Base-by-base conservation (phyloP, 2,888 invertebrate genomes). In the Cosmopolites sordidus region DNA sequence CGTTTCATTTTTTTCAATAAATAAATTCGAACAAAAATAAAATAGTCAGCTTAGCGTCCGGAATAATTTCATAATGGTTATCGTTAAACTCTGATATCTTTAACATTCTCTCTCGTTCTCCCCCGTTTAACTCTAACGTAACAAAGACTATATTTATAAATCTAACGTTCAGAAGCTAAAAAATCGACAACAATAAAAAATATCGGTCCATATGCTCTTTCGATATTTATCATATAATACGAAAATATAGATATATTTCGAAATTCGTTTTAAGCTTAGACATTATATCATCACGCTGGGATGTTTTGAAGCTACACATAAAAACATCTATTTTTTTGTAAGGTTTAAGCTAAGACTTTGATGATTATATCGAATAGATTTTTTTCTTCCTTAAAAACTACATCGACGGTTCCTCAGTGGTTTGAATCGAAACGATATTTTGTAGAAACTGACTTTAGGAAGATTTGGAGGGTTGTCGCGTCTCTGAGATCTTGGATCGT, bases 181-280 rank as follows among this genome's bases (percentile, higher is more conserved):
- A 62, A 64, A 65, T 64, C 64, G 66, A 65, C 64, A 66, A 66
- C 65, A 66, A 66, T 66, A 64, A 65, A 65, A 66, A 65, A 66
- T 65, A 66, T 66, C 64, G 63, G 58, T 60, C 56, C 60, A 58
- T 60, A 60, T 62, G 57, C 60, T 61, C 62, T 60, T 61, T 64
- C 60, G 59, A 62, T 62, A 59, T 62, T 60, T 62, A 58, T 62
- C 56, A 62, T 64, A 69, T 66, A 64, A 68, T 71, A 72, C 68
- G 72, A 72, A 72, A 72, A 72, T 72, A 72, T 72, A 72, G 67
- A 68, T 65, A 61, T 52, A 63, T 67, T 69, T 69, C 69, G 68
- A 67, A 70, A 68, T 71, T 70, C 69, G 69, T 58, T 51, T 51
- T 51, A 54, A 54, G 54, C 51, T 58, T 54, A 55, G 51, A 58